Conservation (phyloP, 2,797 vertebrate genomes). For the Telmatherina bonti region DNA sequence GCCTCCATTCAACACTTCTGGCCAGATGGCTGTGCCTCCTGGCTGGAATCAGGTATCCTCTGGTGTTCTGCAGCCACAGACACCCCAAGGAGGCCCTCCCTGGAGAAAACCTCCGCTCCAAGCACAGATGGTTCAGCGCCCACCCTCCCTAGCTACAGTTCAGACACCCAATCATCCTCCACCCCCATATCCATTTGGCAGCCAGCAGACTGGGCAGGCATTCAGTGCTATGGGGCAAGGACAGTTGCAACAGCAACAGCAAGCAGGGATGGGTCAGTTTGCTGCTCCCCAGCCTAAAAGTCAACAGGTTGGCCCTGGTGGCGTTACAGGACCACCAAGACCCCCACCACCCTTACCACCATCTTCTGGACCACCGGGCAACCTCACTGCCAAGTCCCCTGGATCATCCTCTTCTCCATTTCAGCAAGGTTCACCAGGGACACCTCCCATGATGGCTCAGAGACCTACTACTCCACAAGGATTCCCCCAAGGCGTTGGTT, state of each 20-base stretch:
- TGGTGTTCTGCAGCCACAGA: slow-evolving; percentile 90
- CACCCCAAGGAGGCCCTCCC: slow-evolving; percentile 87
- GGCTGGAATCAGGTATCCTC: slow-evolving; percentile 96
- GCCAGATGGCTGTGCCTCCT: slow-evolving; percentile 92
- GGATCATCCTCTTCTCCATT: slow-evolving; percentile 96
- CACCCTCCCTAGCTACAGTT: slow-evolving; percentile 92
- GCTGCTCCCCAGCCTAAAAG: slow-evolving; percentile 94
- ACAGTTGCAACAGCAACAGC: slow-evolving; percentile 88
- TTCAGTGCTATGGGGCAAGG: slow-evolving; percentile 90
- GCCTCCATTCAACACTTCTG: slow-evolving; percentile 90
- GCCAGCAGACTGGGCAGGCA: slow-evolving; percentile 94
- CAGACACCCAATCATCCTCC: slow-evolving; percentile 98
- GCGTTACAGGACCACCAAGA: slow-evolving; percentile 81
- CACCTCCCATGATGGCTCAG: slow-evolving; percentile 96
- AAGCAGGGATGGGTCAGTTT: slow-evolving; percentile 92
- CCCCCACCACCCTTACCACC: slow-evolving; percentile 90
- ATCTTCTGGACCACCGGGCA: slow-evolving; percentile 89
- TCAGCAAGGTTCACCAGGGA: slow-evolving; percentile 96
- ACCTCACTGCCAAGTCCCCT: slow-evolving; percentile 95
- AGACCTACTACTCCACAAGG: slow-evolving; percentile 93
- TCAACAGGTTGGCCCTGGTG: slow-evolving; percentile 88
- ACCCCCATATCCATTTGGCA: slow-evolving; percentile 98
- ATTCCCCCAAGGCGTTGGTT: slow-evolving; percentile 94
- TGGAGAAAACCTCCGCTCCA: slow-evolving; percentile 95
- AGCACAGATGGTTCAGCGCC: slow-evolving; percentile 89